phyloP scores from a whole-genome alignment of 2,113 vertebrate genomes.

The Tenebrosternarchus preto region DNA sequence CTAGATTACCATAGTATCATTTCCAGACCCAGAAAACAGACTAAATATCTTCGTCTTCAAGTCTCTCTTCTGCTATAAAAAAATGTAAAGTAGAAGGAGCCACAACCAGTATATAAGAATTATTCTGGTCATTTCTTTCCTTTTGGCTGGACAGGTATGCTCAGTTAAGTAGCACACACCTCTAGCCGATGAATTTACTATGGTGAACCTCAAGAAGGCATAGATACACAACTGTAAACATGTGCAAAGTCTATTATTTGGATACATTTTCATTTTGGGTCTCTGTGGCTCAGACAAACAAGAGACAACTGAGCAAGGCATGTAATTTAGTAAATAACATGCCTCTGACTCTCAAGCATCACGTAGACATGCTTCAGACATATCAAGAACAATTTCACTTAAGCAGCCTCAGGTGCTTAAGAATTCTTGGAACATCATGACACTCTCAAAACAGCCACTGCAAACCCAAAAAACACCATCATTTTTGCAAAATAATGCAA shows the following conservation, averaged over 20 bases:
- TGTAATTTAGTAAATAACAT: constrained; percentile 1
- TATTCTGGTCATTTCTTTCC: constrained; percentile 30
- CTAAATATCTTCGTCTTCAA: neutral
- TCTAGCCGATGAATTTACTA: constrained; percentile 23
- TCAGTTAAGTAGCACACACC: constrained; percentile 31
- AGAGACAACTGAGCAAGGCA: constrained; percentile 2
- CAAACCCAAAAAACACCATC: neutral
- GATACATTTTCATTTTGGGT: constrained; percentile 17
- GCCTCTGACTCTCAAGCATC: neutral
- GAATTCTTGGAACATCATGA: neutral
- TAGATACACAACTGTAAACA: constrained; percentile 47
- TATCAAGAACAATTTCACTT: neutral
- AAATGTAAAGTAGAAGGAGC: neutral
- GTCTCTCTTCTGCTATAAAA: neutral
- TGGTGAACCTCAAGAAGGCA: constrained; percentile 31
- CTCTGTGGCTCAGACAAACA: constrained; percentile 22
- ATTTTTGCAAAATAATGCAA: neutral
- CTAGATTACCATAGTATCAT: neutral
- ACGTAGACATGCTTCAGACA: neutral
- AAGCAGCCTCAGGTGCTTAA: neutral
- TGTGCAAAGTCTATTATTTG: constrained; percentile 38
- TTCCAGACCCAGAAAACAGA: neutral
- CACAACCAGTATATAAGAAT: constrained; percentile 16
- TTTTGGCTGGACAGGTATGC: constrained; percentile 28
- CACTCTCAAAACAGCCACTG: constrained; percentile 14